Base-by-base conservation (phyloP, 2,797 vertebrate genomes). In the Carapus acus region DNA sequence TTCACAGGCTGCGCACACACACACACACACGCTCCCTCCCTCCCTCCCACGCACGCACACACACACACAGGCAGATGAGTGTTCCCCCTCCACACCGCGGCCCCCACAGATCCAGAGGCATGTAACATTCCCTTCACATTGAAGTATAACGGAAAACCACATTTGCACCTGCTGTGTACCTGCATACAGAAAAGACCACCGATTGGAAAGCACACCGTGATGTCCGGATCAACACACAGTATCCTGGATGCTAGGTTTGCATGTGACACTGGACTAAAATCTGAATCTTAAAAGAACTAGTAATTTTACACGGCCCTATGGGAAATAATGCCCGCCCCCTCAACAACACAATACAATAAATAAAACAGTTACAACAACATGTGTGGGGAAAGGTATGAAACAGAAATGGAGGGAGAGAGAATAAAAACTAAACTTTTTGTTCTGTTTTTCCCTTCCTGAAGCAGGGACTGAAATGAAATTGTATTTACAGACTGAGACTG, bases 401-500 rank as follows among this genome's bases (percentile, higher is more conserved):
- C 74, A 82, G 71, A 77, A 73, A 81, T 78, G 64, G 67, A 85
- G 79, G 79, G 75, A 87, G 83, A 85, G 77, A 87, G 78, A 87
- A 77, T 78, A 76, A 82, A 83, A 86, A 78, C 78, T 67, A 82
- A 82, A 86, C 78, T 81, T 83, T n/a, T 85, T 86, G 78, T 83
- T 86, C 79, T 81, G 78, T 78, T 79, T 72, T 75, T 72, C 58
- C 71, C 76, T 73, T 74, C 73, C 52, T 72, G 71, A 81, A 82
- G 70, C 52, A 84, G 83, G 83, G 81, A 78, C 73, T 77, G 76
- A 86, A 87, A 84, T 85, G 55, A 86, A 86, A 82, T 77, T 13
- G 78, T 88, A 88, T 88, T 87, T 88, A 87, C 87, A 88, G 77
- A 87, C 80, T 84, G 82, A 52, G 82, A 83, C 81, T 79, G 80